Evolutionary conservation across 2,797 vertebrate genomes (phyloP).

Genomic region (Ptychobarbus kaznakovi): DNA sequence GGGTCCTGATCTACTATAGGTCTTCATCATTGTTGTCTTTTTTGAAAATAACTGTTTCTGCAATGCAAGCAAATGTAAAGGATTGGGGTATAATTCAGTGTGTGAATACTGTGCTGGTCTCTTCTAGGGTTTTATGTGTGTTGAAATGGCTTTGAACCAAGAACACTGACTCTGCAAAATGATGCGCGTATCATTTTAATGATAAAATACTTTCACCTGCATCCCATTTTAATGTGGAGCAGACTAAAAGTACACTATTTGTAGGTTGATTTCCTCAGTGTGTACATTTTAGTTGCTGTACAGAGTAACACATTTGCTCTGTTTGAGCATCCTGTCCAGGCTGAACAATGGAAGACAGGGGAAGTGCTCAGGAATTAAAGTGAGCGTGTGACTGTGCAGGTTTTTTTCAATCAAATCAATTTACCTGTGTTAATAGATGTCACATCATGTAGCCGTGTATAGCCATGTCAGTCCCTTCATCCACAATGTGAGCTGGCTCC

Average conservation of each 20-base stretch:
- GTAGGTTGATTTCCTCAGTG: not conserved
- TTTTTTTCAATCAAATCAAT: not conserved
- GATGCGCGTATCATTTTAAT: not conserved
- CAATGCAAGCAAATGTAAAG: not conserved
- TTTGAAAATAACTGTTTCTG: not conserved
- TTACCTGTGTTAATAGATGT: not conserved
- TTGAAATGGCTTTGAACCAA: not conserved
- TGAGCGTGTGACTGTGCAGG: not conserved
- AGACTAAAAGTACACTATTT: not conserved
- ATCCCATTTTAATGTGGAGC: not conserved
- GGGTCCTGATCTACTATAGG: not conserved
- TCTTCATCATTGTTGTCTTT: not conserved
- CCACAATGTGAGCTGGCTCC: not conserved
- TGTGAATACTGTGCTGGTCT: not conserved
- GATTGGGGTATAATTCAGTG: not conserved
- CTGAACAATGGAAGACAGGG: not conserved
- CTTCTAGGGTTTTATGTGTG: not conserved
- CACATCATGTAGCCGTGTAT: not conserved
- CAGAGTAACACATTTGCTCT: not conserved
- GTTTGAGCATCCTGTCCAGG: not conserved
- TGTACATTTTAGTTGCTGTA: not conserved
- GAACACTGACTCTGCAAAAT: not conserved
- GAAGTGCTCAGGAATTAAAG: not conserved
- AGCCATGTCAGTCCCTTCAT: not conserved
- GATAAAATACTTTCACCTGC: not conserved